phyloP scores from a whole-genome alignment of 1,140 invertebrate genomes.

The Pomacea maculata region DNA sequence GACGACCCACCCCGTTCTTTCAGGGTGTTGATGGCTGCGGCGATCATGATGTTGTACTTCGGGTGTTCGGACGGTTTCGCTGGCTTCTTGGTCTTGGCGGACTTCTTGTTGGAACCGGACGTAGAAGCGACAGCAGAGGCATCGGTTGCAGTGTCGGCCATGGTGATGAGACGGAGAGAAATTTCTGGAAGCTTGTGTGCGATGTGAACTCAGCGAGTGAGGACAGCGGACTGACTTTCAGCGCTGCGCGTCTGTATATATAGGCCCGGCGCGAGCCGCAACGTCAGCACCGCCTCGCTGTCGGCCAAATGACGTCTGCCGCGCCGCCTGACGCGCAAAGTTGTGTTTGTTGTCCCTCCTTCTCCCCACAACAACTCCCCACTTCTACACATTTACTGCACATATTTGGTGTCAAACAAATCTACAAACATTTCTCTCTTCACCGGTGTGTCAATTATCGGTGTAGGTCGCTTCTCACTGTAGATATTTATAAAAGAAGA shows the following conservation, averaged over 20 bases:
- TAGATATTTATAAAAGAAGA: too few relatives aligned
- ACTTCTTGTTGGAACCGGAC: slow-evolving; percentile 35
- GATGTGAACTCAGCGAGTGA: neutral
- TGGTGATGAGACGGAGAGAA: neutral
- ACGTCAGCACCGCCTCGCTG: neutral
- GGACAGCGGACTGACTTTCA: neutral
- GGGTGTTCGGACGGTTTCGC: slow-evolving; percentile 52
- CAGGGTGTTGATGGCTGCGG: slow-evolving; percentile 39
- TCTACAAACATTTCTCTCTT: neutral
- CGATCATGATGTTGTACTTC: slow-evolving; percentile 53
- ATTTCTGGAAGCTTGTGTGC: too few relatives aligned
- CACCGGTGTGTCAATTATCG: neutral
- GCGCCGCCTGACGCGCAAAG: neutral
- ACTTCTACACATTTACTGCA: neutral
- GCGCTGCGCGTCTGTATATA: neutral
- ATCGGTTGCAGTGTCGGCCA: slow-evolving; percentile 6
- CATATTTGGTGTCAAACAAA: neutral
- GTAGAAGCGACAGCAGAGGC: slow-evolving; percentile 18
- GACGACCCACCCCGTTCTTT: slow-evolving; percentile 59
- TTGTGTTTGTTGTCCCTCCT: slow-evolving; percentile 17
- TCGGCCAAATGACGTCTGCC: neutral
- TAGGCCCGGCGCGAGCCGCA: slow-evolving; percentile 7
- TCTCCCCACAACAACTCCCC: neutral
- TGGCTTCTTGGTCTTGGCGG: slow-evolving; percentile 50
- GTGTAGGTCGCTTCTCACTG: too few relatives aligned